Percentiles rank a stretch among this genome's conserved stretches.
Evolutionary conservation across 2,888 invertebrate genomes (phyloP).

Genomic region (Cheilosia vulpina): DNA sequence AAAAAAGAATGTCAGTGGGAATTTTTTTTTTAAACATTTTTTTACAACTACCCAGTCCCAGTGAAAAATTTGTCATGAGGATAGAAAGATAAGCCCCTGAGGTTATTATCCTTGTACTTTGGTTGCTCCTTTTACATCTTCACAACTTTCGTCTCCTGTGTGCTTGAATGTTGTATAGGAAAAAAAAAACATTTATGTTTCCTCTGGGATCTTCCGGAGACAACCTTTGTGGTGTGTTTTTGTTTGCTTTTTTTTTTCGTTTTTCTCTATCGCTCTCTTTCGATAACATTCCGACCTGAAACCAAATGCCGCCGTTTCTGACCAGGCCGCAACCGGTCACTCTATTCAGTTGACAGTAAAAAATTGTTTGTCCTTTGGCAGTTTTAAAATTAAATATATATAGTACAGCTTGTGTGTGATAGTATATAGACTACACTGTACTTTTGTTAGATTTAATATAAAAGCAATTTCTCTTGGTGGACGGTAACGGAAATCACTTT

Average conservation of each 20-base stretch:
- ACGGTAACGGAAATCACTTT: slow-evolving; percentile 71
- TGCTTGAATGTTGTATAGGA: slow-evolving; percentile 63
- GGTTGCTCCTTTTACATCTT: slow-evolving; percentile 68
- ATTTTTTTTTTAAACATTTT: slow-evolving; percentile 26
- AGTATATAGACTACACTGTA: slow-evolving; percentile 27
- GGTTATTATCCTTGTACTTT: slow-evolving; percentile 69
- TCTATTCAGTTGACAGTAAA: slow-evolving; percentile 65
- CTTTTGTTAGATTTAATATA: slow-evolving; percentile 71
- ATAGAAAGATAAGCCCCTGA: slow-evolving; percentile 58
- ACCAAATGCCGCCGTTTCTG: slow-evolving; percentile 39
- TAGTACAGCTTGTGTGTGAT: slow-evolving; percentile 11
- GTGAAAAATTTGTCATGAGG: slow-evolving; percentile 62
- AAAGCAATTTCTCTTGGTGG: slow-evolving; percentile 67
- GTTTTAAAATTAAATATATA: slow-evolving; percentile 45
- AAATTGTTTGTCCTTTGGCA: slow-evolving; percentile 69
- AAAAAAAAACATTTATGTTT: slow-evolving; percentile 63
- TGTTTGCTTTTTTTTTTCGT: slow-evolving; percentile 20
- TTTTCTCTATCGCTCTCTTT: slow-evolving; percentile 21
- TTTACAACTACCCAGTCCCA: slow-evolving; percentile 44
- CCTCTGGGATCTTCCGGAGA: slow-evolving; percentile 65
- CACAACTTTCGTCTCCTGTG: slow-evolving; percentile 67
- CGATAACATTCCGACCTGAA: slow-evolving; percentile 21
- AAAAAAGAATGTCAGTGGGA: slow-evolving; percentile 51
- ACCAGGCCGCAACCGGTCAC: slow-evolving; percentile 24
- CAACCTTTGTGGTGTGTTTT: slow-evolving; percentile 68